Evolutionary conservation across 2,113 vertebrate genomes (phyloP).

Genomic region (cattle (Bos taurus)): ARS-UCD2.0 NC_037335.1:35617001-35617500

Average conservation of each 20-base stretch:
- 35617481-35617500: not conserved
- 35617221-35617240: not conserved
- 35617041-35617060: not conserved
- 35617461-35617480: not conserved
- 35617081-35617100: not conserved
- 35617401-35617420: not conserved
- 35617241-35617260: slow-evolving; percentile 23
- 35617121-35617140: not conserved
- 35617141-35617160: not conserved
- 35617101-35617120: not conserved
- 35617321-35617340: not conserved
- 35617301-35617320: not conserved
- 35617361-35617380: not conserved
- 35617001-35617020: not conserved
- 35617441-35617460: not conserved
- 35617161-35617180: not conserved
- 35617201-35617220: not conserved
- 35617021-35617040: not conserved
- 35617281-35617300: not conserved
- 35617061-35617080: not conserved
- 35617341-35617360: not conserved
- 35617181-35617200: not conserved
- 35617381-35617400: not conserved
- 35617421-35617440: not conserved
- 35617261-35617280: not conserved